phyloP scores from a whole-genome alignment of 2,113 vertebrate genomes.

The Rhinolophus sinicus region DNA sequence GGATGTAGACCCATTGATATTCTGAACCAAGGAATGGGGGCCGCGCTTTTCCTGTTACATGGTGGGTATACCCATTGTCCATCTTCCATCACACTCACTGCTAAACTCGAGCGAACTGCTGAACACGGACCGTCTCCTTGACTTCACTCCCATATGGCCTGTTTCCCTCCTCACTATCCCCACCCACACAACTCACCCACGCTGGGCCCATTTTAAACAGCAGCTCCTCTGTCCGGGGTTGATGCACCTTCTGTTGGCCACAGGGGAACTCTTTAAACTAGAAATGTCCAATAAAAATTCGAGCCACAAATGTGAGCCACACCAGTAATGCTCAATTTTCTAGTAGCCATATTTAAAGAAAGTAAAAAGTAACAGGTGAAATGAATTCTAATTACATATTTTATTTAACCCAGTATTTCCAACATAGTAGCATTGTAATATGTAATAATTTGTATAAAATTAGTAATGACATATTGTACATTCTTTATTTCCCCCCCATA shows the following conservation, averaged over 20 bases:
- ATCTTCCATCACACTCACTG: background rate
- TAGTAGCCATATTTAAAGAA: background rate
- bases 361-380: background rate
- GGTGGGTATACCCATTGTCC: background rate
- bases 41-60: background rate
- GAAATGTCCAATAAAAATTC: background rate
- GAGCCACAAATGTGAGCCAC: background rate
- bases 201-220: background rate
- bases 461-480: background rate
- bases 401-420: background rate
- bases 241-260: background rate
- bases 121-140: slow-evolving; percentile 5
- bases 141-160: background rate
- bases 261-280: background rate
- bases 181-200: background rate
- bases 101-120: background rate
- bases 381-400: slow-evolving; percentile 12
- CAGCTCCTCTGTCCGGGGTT: background rate
- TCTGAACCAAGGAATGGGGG: background rate
- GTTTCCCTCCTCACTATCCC: background rate
- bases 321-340: background rate
- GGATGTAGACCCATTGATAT: background rate
- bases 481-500: background rate
- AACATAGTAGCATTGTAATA: background rate
- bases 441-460: background rate